Base-by-base conservation (phyloP, 2,888 invertebrate genomes). In the Pseudanteris insignis region DNA sequence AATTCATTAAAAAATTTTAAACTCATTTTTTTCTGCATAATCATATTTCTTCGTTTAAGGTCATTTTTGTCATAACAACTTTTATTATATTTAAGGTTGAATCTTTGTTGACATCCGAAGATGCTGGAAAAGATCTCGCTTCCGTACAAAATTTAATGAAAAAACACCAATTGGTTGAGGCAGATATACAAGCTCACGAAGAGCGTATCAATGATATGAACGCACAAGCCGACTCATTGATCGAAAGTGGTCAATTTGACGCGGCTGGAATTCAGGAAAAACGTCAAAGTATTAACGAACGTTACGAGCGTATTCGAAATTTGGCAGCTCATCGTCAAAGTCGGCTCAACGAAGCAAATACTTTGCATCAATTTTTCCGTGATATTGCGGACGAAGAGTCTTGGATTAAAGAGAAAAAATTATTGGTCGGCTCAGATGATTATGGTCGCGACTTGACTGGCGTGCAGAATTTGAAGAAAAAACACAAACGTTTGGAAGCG, bases 361-460 rank as follows among this genome's bases (percentile, higher is more conserved):
- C 96, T 3, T 86, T 99, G 77, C 98, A 99, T 81, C 98, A 99
- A 83, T 99, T 99, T 90, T 95, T 98, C 88, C 85, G 98, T 46
- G 98, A 99, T 79, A 96, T 99, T 78, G 98, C 98, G 64, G 98
- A 99, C 77, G 98, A 99, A 83, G 98, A 99, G 82, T 95, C 96
- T 4, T 99, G 98, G 98, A 98, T 99, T 80, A 98, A 96, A 79
- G 98, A 99, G 81, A 99, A 98, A 87, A 97, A 98, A 77, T 84
- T 99, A 15, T 84, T 98, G 12, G 97, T 98, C 1, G 94, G 96
- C 1, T 96, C 96, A 0, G 97, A 98, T 80, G 99, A 99, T 82
- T 98, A 97, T 78, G 98, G 98, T 0, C 91, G 97, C 63, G 98
- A 99, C 80, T 84, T 99, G 70, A 97, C 97, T 2, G 96, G 98